Evolutionary conservation across 30 jellyfish, hydroid and myxozoan genomes (phyloP).

Genomic region (Pelagia noctiluca): DNA sequence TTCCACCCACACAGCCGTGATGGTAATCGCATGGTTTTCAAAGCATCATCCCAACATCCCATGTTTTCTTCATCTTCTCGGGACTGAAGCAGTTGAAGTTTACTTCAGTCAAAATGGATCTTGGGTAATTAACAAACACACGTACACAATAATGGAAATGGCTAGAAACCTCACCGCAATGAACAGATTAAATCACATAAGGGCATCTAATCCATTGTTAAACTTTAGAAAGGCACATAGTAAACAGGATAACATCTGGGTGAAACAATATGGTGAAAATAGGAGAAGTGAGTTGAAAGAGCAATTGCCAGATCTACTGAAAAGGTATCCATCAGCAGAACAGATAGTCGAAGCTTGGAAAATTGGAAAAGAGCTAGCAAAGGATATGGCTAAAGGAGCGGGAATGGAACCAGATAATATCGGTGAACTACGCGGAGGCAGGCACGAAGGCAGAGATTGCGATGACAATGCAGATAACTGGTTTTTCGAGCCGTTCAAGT

Average conservation of each 20-base stretch:
- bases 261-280: constrained; percentile 33
- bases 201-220: constrained; percentile 32
- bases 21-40: background rate
- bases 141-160: constrained; percentile 54
- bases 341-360: constrained; percentile 39
- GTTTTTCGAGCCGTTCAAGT: constrained; percentile 26
- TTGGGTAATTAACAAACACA: constrained; percentile 30
- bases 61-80: background rate
- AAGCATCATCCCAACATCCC: background rate
- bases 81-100: background rate
- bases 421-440: constrained; percentile 5
- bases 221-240: constrained; percentile 49
- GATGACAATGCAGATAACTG: constrained; percentile 19
- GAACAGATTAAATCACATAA: constrained; percentile 28
- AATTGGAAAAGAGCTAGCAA: constrained; percentile 20
- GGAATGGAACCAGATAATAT: constrained; percentile 25
- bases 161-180: constrained; percentile 55
- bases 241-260: constrained; percentile 60
- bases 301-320: constrained; percentile 9
- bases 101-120: constrained; percentile 1
- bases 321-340: constrained; percentile 35
- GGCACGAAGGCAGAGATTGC: background rate
- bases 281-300: constrained; percentile 16
- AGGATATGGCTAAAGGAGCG: constrained; percentile 26
- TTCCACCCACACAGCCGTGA: constrained; percentile 6